Evolutionary conservation across 2,113 vertebrate species (phyloP).

Genomic region (Grus americana): DNA sequence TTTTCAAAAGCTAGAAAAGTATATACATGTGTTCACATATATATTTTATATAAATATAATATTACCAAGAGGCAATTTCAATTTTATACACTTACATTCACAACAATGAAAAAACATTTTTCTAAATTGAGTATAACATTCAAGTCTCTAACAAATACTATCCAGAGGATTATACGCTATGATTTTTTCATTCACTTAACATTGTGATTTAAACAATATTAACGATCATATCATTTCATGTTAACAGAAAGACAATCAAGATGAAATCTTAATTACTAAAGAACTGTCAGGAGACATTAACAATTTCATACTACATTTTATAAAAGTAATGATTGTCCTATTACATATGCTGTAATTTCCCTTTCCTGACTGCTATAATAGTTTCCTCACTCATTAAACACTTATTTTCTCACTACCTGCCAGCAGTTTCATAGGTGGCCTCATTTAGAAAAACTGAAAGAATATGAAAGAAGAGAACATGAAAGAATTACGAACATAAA

Average conservation of each 20-base stretch:
- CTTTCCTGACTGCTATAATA: constrained; percentile 22
- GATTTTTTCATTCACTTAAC: constrained; percentile 50
- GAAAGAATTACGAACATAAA: neutral
- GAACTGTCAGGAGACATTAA: constrained; percentile 47
- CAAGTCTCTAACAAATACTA: neutral
- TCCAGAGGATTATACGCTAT: neutral
- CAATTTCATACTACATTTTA: constrained; percentile 32
- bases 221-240: constrained; percentile 33
- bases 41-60: neutral
- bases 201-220: constrained; percentile 53
- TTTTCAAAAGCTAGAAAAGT: neutral
- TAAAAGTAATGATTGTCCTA: constrained; percentile 45
- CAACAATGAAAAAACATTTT: neutral
- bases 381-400: constrained; percentile 16
- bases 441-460: neutral
- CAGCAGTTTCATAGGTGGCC: neutral
- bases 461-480: neutral
- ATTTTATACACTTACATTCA: neutral
- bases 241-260: constrained; percentile 51
- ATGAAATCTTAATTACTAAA: constrained; percentile 50
- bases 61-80: neutral
- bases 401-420: constrained; percentile 37
- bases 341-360: constrained; percentile 39
- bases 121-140: neutral
- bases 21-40: neutral